These are phyloP conservation scores for Heterotis niloticus DNA, from an alignment of 2,113 vertebrate species.

Conservation along the genomic window DNA sequence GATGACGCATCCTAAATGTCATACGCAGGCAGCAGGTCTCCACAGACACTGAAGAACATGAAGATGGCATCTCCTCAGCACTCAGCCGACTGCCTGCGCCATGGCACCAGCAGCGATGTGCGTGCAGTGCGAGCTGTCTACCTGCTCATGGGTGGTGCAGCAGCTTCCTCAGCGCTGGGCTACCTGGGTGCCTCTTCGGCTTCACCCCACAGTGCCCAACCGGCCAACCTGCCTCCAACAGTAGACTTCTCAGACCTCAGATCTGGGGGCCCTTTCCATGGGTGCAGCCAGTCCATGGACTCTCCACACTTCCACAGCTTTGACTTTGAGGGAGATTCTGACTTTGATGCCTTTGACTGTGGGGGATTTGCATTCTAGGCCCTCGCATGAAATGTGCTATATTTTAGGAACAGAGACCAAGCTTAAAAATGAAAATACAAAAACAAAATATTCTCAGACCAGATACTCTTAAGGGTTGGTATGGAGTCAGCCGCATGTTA, in stretches of 20 bases:
- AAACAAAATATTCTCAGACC: too few species aligned
- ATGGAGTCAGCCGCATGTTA: not conserved
- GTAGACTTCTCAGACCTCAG: slow-evolving; percentile 61
- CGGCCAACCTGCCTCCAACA: slow-evolving; percentile 46
- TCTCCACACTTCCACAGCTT: slow-evolving; percentile 67
- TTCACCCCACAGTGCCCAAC: slow-evolving; percentile 42
- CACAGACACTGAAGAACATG: slow-evolving; percentile 37
- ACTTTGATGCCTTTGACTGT: slow-evolving; percentile 73
- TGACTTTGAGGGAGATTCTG: slow-evolving; percentile 72
- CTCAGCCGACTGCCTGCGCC: slow-evolving; percentile 68
- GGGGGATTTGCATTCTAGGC: slow-evolving; percentile 74
- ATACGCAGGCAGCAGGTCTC: slow-evolving; percentile 38
- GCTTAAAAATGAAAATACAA: too few species aligned
- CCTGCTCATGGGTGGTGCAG: slow-evolving; percentile 72
- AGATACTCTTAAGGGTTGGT: not conserved
- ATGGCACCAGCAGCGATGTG: slow-evolving; percentile 69
- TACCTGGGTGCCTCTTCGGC: slow-evolving; percentile 66
- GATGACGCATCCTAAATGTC: too few species aligned
- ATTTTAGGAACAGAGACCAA: too few species aligned
- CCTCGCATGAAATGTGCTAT: too few species aligned
- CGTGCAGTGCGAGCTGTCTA: slow-evolving; percentile 70
- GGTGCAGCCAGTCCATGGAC: slow-evolving; percentile 61
- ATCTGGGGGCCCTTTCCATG: slow-evolving; percentile 54
- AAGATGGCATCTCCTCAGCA: slow-evolving; percentile 51
- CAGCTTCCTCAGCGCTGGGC: slow-evolving; percentile 68